Evolutionary conservation across 2,797 vertebrate genomes (phyloP).

Genomic region (Aphelocoma californica): DNA sequence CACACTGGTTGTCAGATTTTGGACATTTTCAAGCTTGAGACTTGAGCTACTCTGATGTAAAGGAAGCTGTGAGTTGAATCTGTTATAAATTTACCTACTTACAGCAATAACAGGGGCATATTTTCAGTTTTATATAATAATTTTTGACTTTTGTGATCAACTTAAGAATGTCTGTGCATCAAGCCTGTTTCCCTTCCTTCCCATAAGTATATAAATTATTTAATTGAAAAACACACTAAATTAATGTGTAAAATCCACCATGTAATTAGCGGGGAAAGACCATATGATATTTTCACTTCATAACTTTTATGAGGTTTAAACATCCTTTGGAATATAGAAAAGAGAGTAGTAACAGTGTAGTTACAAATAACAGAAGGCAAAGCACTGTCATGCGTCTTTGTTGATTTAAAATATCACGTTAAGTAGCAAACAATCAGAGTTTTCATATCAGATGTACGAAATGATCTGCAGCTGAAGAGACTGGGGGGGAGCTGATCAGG

Average conservation of each 20-base stretch:
- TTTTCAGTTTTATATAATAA: not conserved
- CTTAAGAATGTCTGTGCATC: not conserved
- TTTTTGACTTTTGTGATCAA: conserved; percentile 20
- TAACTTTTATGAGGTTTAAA: conserved; percentile 31
- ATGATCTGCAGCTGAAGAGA: not conserved
- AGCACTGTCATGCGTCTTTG: conserved; percentile 13
- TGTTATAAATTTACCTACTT: not conserved
- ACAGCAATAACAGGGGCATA: not conserved
- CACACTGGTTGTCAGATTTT: not conserved
- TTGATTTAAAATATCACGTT: not conserved
- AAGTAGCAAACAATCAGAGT: not conserved
- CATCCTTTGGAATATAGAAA: not conserved
- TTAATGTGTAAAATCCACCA: not conserved
- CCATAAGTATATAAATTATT: not conserved
- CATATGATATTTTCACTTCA: conserved; percentile 28
- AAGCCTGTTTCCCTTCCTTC: not conserved
- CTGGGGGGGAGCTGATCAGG: not conserved
- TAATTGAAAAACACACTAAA: not conserved
- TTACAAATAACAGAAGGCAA: conserved; percentile 42
- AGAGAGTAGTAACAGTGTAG: not conserved
- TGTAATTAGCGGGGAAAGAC: conserved; percentile 31
- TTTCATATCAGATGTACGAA: not conserved
- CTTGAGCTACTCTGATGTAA: not conserved
- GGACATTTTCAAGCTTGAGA: not conserved
- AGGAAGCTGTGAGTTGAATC: not conserved